Evolutionary conservation across 1,140 invertebrate genomes (phyloP).

Genomic region (Atta texana): DNA sequence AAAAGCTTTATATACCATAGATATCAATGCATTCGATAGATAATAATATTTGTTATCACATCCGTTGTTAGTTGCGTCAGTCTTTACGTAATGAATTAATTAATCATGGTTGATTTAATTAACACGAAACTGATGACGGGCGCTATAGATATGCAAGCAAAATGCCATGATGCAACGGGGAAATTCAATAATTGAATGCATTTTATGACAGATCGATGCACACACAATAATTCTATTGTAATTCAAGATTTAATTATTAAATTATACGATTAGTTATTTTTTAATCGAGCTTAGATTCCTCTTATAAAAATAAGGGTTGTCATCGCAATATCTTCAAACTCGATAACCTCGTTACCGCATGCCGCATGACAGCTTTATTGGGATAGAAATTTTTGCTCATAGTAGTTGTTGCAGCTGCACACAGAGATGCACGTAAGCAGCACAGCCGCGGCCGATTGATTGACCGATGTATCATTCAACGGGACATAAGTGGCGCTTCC

Average conservation of each 20-base stretch:
- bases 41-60: constrained; percentile 55
- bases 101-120: constrained; percentile 61
- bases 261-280: not conserved
- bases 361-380: constrained; percentile 32
- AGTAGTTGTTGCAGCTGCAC: constrained; percentile 6
- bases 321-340: constrained; percentile 22
- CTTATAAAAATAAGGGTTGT: constrained; percentile 34
- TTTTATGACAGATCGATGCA: constrained; percentile 53
- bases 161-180: constrained; percentile 35
- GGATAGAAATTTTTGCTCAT: constrained; percentile 5
- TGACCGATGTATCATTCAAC: constrained; percentile 72
- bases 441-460: constrained; percentile 60
- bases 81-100: constrained; percentile 62
- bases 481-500: constrained; percentile 64
- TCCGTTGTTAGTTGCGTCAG: constrained; percentile 26
- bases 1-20: constrained; percentile 9
- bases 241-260: constrained; percentile 1
- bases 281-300: not conserved
- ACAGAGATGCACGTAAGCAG: not conserved
- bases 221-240: constrained; percentile 19
- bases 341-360: constrained; percentile 48
- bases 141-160: constrained; percentile 36
- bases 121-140: constrained; percentile 50
- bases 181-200: constrained; percentile 56
- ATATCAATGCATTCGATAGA: constrained; percentile 21